Evolutionary conservation across 2,113 vertebrate species (phyloP).

Genomic region (Poeciliopsis occidentalis): DNA sequence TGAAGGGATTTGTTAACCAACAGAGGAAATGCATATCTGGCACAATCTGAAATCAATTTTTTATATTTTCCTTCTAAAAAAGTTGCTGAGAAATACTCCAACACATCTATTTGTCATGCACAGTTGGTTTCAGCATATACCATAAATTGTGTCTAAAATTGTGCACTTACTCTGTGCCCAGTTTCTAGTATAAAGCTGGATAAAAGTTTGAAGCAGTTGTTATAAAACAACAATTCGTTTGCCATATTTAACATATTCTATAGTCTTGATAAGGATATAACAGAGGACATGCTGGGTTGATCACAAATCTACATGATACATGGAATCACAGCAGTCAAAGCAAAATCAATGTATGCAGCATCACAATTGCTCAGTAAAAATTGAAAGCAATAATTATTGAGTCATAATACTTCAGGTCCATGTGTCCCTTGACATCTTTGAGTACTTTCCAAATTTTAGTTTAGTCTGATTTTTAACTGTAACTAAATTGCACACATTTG

Average conservation of each 20-base stretch:
- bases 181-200: not conserved
- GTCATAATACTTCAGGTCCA: too few species aligned
- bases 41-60: too few species aligned
- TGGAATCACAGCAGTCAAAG: too few species aligned
- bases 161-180: not conserved
- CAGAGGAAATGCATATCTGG: too few species aligned
- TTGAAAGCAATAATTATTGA: too few species aligned
- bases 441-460: too few species aligned
- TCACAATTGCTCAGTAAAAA: too few species aligned
- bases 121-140: not conserved
- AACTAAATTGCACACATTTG: not conserved
- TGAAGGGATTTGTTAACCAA: too few species aligned
- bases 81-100: not conserved
- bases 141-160: not conserved
- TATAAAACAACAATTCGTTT: not conserved
- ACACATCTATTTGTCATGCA: not conserved
- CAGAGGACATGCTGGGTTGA: not conserved
- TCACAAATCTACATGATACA: not conserved
- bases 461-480: too few species aligned
- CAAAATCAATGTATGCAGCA: too few species aligned
- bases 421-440: too few species aligned
- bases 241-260: not conserved
- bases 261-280: not conserved
- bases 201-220: not conserved
- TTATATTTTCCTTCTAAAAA: not conserved